phyloP scores from a whole-genome alignment of 1,140 invertebrate genomes.

The Leucophenga varia region DNA sequence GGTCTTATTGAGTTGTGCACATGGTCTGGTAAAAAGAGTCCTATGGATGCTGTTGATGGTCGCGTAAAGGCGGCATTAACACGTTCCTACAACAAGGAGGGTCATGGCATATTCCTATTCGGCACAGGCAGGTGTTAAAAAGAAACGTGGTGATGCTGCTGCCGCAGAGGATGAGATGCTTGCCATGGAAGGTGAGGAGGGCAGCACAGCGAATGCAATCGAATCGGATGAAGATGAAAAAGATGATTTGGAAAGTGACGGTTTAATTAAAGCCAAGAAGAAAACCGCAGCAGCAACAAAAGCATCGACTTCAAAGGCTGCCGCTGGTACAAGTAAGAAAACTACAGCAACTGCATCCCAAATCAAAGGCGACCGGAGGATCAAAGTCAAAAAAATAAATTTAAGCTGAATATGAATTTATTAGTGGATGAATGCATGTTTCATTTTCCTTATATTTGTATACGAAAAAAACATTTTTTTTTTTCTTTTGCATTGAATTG shows the following conservation, averaged over 20 bases:
- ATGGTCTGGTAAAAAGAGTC: constrained; percentile 81
- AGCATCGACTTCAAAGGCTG: constrained; percentile 18
- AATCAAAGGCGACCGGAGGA: constrained; percentile 12
- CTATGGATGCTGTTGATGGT: constrained; percentile 72
- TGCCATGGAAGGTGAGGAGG: constrained; percentile 54
- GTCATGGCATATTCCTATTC: constrained; percentile 71
- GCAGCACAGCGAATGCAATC: constrained; percentile 36
- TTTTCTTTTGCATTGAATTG: too few species aligned
- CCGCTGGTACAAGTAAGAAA: constrained; percentile 24
- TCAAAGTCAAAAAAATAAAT: constrained; percentile 39
- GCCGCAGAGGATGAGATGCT: constrained; percentile 40
- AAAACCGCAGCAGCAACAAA: constrained; percentile 29
- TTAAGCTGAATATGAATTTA: too few species aligned
- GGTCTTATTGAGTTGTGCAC: constrained; percentile 78
- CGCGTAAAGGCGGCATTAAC: constrained; percentile 95
- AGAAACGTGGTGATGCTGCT: constrained; percentile 58
- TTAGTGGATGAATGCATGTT: too few species aligned
- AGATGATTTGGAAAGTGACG: constrained; percentile 70
- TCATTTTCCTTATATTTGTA: too few species aligned
- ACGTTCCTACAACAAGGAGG: constrained; percentile 84
- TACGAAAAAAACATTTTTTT: too few species aligned
- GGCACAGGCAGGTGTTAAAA: constrained; percentile 61
- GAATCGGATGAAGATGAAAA: constrained; percentile 61
- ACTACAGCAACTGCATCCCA: constrained; percentile 2
- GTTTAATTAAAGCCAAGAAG: constrained; percentile 69